Conservation (phyloP, 2,113 vertebrate species). For the Chionis minor region DNA sequence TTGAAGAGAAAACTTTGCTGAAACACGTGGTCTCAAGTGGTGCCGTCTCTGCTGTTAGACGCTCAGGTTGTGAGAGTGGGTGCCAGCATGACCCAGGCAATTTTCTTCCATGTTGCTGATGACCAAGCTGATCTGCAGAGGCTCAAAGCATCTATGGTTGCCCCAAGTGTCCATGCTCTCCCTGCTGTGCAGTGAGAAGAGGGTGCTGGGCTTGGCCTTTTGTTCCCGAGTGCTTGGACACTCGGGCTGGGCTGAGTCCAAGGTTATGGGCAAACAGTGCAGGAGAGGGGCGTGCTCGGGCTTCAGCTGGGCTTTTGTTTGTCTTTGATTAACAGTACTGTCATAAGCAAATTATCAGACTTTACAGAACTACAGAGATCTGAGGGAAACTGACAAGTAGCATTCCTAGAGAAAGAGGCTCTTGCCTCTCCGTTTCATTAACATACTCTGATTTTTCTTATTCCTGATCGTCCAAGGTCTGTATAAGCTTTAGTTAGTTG, state of each 20-base stretch:
- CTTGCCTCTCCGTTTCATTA: not conserved
- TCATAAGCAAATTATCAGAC: not conserved
- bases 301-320: not conserved
- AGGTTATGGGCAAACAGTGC: not conserved
- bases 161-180: not conserved
- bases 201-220: not conserved
- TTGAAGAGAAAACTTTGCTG: not conserved
- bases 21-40: not conserved
- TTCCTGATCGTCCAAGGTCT: not conserved
- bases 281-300: accelerated
- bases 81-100: not conserved
- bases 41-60: not conserved
- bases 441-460: not conserved
- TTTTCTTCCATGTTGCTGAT: not conserved
- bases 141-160: not conserved
- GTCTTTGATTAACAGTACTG: not conserved
- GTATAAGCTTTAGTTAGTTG: not conserved
- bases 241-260: not conserved
- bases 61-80: not conserved
- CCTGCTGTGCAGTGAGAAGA: accelerated
- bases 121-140: not conserved
- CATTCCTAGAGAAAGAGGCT: not conserved
- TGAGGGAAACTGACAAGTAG: not conserved
- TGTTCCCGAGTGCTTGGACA: not conserved
- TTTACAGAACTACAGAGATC: not conserved